Base-by-base conservation (phyloP, 1,140 invertebrate species). In the Planococcus citri region DNA sequence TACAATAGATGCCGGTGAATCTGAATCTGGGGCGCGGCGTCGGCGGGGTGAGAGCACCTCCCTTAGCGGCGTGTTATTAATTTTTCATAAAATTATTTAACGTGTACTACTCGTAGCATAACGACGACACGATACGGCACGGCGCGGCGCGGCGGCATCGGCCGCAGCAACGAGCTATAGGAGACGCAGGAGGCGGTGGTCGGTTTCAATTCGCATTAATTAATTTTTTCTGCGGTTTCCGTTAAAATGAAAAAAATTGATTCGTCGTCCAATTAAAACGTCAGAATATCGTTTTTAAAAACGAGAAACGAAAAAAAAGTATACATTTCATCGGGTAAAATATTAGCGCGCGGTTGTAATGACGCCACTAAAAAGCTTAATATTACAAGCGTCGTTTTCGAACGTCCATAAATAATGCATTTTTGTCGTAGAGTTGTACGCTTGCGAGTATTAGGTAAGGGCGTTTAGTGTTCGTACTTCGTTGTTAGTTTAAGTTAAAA, bases 331-430 rank as follows among this genome's bases (percentile, higher is more conserved):
- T 33, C 41, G 41, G 17, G 41, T 17, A 17, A 51, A 33, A 51
- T 51, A 17, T 51, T 51, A 51, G 41, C 41, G 17, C 41, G 41
- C 41, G 41, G 41, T 51, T 51, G 41, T 51, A 51, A 51, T 51
- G 41, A 51, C 41, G 41, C 41, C 41, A 20, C 41, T 51, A 51
- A 51, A 51, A 51, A 51, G 41, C 41, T 51, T 51, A 51, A 51
- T 51, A 51, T 51, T 51, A 51, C 41, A 51, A 51, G 41, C 41
- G 41, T 51, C 41, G 41, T 51, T 51, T 51, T 51, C 41, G 41
- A 51, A 51, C 41, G 41, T 51, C 41, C 41, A 51, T 51, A 51
- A 51, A 51, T 51, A 51, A 51, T 51, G 41, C 41, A 51, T 51
- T 51, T 51, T 51, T 51, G 41, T 51, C 41, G 17, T 20, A 20